These are phyloP conservation scores for Chironomus striatipennis DNA, from an alignment of 1,140 invertebrate species.

Conservation along the genomic window DNA sequence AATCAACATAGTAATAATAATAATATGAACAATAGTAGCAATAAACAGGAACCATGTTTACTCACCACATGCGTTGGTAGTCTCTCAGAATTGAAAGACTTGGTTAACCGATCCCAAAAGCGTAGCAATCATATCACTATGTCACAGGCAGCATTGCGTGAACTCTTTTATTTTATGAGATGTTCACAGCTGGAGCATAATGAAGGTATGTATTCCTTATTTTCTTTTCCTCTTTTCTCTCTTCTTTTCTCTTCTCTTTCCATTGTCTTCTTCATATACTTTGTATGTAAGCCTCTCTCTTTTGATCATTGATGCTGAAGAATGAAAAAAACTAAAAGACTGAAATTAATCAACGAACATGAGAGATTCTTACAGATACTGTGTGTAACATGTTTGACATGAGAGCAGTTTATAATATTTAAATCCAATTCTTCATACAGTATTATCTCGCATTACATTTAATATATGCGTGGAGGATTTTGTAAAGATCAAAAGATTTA, in stretches of 20 bases:
- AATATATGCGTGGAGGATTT: conserved; percentile 15
- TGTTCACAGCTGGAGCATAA: conserved; percentile 66
- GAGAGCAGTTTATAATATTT: conserved; percentile 4
- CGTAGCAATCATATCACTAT: conserved; percentile 47
- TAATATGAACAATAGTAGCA: conserved; percentile 32
- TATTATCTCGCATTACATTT: not conserved
- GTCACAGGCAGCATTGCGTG: conserved; percentile 59
- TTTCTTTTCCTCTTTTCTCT: not conserved
- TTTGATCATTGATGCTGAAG: not conserved
- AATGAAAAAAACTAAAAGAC: not conserved
- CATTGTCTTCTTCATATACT: not conserved
- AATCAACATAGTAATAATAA: conserved; percentile 37
- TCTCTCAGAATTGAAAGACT: conserved; percentile 62
- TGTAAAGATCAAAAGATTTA: not conserved
- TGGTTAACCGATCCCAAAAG: conserved; percentile 51
- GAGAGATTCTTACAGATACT: not conserved
- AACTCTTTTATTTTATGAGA: conserved; percentile 83
- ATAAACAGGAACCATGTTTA: conserved; percentile 47
- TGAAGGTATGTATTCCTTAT: conserved; percentile 32
- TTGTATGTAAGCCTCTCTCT: no score
- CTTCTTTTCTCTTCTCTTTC: no score
- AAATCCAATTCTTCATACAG: conserved; percentile 8
- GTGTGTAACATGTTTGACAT: not conserved
- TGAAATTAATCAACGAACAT: conserved; percentile 17
- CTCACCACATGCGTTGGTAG: conserved; percentile 83